Conservation (phyloP, 2,797 vertebrate species). For the Rhinophrynus dorsalis region DNA sequence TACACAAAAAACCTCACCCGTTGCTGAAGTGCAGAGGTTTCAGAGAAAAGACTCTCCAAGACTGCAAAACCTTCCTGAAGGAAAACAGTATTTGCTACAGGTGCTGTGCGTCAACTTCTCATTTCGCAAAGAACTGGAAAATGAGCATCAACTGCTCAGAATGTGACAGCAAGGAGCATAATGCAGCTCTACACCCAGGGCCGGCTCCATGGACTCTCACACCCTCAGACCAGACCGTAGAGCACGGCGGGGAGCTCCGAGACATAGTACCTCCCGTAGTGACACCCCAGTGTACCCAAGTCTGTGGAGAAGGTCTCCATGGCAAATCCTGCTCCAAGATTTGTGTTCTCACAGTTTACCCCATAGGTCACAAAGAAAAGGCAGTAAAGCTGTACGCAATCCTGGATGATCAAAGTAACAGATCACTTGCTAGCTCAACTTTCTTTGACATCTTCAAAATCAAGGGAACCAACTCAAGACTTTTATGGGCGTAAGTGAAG, state of each 20-base stretch:
- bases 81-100: background rate
- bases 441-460: background rate
- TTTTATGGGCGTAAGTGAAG: background rate
- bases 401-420: background rate
- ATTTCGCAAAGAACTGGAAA: background rate
- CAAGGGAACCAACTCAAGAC: background rate
- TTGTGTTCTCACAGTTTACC: background rate
- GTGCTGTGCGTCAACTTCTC: background rate
- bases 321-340: background rate
- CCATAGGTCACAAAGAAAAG: background rate
- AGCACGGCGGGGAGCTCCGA: background rate
- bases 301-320: background rate
- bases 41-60: background rate
- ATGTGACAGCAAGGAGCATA: background rate
- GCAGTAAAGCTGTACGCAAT: background rate
- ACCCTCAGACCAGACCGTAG: background rate
- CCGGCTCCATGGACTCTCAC: background rate
- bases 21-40: background rate
- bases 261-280: background rate
- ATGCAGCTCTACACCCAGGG: background rate
- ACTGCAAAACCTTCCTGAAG: background rate
- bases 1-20: background rate
- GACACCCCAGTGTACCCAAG: background rate
- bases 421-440: background rate
- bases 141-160: background rate